A percentile compares a stretch with the other conserved stretches of the same genome.
These are phyloP conservation scores for Lagopus leucura DNA, from an alignment of 2,113 vertebrate genomes.

Conservation along the genomic window DNA sequence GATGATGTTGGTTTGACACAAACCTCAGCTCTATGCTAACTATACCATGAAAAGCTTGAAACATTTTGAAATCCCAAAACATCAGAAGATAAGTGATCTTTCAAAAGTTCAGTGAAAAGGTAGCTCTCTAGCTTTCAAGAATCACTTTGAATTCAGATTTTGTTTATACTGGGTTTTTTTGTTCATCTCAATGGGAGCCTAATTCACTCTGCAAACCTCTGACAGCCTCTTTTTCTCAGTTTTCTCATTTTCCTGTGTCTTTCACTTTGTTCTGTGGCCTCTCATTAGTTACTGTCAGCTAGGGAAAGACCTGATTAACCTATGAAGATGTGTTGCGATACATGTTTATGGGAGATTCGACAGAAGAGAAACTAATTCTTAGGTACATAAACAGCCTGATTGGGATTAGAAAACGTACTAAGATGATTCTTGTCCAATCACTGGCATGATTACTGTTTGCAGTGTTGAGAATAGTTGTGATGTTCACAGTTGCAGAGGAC, in stretches of 20 bases:
- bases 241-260: background rate
- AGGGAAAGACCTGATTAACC: background rate
- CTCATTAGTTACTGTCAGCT: too few species aligned
- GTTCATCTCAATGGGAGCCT: background rate
- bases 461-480: background rate
- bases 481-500: background rate
- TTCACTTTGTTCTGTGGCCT: background rate
- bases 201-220: background rate
- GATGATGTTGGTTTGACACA: background rate
- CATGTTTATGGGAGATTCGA: background rate
- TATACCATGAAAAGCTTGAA: background rate
- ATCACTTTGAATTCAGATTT: background rate
- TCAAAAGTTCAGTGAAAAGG: background rate
- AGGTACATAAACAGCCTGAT: background rate
- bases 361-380: background rate
- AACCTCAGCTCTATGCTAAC: background rate
- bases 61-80: background rate
- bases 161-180: background rate
- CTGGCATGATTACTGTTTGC: background rate
- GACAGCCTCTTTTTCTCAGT: background rate
- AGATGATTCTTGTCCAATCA: background rate
- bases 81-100: background rate
- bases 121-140: background rate
- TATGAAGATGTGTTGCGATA: background rate
- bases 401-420: background rate